A percentile compares a stretch with the other conserved stretches of the same genome.
Evolutionary conservation across 2,888 invertebrate species (phyloP).

Genomic region (Andrena bucephala): DNA sequence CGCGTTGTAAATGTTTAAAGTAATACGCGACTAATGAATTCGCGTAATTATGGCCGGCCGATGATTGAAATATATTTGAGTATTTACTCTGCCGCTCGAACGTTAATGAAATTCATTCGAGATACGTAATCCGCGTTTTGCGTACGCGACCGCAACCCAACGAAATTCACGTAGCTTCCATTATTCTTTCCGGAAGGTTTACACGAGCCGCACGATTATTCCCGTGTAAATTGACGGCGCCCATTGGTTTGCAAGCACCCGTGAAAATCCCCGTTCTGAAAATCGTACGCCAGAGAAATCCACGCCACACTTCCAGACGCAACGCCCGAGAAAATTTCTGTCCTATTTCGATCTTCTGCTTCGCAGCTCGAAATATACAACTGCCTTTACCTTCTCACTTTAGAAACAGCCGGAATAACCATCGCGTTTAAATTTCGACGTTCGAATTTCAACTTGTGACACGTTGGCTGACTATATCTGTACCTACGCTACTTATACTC

Average conservation of each 20-base stretch:
- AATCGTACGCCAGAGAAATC: background rate
- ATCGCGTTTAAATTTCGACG: background rate
- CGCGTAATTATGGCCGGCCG: constrained; percentile 44
- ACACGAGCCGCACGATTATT: constrained; percentile 18
- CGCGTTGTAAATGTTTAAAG: constrained; percentile 49
- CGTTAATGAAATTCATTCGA: constrained; percentile 57
- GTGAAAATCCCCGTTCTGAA: background rate
- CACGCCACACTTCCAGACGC: no score
- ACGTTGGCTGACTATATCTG: background rate
- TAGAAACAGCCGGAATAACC: background rate
- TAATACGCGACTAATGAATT: constrained; percentile 50
- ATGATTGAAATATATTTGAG: constrained; percentile 52
- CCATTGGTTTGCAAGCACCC: constrained; percentile 6
- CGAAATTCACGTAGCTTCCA: constrained; percentile 20
- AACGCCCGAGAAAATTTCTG: background rate
- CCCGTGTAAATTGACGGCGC: background rate
- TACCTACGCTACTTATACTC: background rate
- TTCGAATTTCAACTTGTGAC: background rate
- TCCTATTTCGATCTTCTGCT: background rate
- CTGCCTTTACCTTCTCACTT: background rate
- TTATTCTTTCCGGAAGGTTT: constrained; percentile 29
- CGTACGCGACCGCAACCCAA: constrained; percentile 18
- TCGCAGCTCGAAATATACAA: background rate
- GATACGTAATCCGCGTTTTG: constrained; percentile 36
- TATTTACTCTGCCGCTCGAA: constrained; percentile 41